Conservation (phyloP, 2,113 vertebrate species). For the Ploceus nigricollis region DNA sequence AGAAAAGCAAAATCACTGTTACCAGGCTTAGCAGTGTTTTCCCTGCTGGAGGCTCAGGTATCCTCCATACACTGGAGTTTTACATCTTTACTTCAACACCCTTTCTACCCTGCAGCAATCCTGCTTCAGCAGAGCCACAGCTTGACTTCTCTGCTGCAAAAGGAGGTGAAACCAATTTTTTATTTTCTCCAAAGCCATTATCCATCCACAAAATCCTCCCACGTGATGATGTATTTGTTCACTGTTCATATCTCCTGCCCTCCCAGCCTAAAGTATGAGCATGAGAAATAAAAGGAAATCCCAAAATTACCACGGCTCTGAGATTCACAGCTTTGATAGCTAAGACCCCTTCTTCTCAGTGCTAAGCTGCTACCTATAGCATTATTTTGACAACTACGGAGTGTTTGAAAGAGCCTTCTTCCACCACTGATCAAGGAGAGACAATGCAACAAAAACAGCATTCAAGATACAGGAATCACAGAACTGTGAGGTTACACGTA, state of each 20-base stretch:
- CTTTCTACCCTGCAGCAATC: background rate
- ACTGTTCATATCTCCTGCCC: background rate
- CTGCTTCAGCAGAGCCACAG: background rate
- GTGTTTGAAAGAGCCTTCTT: background rate
- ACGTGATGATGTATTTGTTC: background rate
- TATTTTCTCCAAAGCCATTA: background rate
- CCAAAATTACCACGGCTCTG: background rate
- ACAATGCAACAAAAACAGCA: background rate
- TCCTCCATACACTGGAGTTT: rapidly evolving
- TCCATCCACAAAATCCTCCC: background rate
- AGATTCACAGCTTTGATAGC: background rate
- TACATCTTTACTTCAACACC: background rate
- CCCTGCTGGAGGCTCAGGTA: background rate
- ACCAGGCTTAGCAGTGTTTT: background rate
- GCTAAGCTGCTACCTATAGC: background rate
- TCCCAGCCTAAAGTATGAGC: background rate
- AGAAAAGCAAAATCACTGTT: background rate
- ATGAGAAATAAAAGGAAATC: background rate
- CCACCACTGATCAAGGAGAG: background rate
- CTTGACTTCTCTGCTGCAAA: background rate
- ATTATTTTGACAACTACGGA: background rate
- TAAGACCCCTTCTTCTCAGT: background rate
- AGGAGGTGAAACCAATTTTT: background rate
- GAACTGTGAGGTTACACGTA: background rate
- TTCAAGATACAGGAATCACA: background rate